These are phyloP conservation scores for Glyptemys insculpta DNA, from an alignment of 2,797 vertebrate species.

Conservation along the genomic window DNA sequence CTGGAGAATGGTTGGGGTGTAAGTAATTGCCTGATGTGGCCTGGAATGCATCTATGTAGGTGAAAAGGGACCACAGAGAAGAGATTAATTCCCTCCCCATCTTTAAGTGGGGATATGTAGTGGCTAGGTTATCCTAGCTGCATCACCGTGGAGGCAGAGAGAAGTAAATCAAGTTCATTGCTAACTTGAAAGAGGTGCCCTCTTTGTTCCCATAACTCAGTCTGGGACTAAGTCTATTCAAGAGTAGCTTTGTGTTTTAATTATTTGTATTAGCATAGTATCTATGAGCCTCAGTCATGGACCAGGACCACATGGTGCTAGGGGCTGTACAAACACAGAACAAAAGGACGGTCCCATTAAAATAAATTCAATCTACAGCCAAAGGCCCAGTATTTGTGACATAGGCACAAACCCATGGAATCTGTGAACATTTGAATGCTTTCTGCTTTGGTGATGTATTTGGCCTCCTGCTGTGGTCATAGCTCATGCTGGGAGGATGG, in stretches of 20 bases:
- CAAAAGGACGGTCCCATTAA: neutral
- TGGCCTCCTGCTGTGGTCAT: too few species aligned
- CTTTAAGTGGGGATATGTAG: neutral
- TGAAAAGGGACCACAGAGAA: conserved; percentile 35
- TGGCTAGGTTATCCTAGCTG: neutral
- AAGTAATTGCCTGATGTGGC: neutral
- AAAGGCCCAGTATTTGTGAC: neutral
- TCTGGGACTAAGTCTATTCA: neutral
- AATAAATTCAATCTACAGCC: neutral
- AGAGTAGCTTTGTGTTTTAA: neutral
- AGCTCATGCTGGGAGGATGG: too few species aligned
- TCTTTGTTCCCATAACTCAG: neutral
- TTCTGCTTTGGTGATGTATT: too few species aligned
- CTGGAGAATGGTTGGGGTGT: neutral
- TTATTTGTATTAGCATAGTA: neutral
- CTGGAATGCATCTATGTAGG: conserved; percentile 32
- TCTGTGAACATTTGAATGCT: too few species aligned
- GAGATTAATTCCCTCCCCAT: conserved; percentile 5
- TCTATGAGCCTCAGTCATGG: neutral
- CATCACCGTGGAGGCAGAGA: neutral
- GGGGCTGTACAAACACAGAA: neutral
- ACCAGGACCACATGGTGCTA: neutral
- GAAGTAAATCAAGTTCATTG: neutral
- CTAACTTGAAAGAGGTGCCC: neutral
- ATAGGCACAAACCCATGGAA: neutral